Conservation (phyloP, 2,888 invertebrate genomes). For the Zhuqinia jingwanae region DNA sequence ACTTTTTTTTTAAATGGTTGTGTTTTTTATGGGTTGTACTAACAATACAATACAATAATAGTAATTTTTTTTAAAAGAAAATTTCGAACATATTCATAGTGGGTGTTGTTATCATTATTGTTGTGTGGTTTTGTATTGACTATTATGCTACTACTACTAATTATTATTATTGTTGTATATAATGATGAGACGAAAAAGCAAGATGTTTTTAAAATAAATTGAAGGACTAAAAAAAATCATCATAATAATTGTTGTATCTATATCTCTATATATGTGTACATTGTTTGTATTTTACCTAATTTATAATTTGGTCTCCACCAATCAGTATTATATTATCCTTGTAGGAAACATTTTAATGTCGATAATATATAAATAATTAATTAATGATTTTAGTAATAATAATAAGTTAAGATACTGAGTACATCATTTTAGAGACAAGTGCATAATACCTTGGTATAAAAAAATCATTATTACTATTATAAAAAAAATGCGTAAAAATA, state of each 20-base stretch:
- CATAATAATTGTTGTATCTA: conserved; percentile 7
- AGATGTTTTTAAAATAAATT: background rate
- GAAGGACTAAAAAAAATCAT: background rate
- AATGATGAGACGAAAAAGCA: background rate
- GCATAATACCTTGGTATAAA: conserved; percentile 26
- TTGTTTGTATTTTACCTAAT: conserved; percentile 62
- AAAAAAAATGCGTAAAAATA: conserved; percentile 47
- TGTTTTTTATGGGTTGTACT: no score
- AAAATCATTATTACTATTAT: no score
- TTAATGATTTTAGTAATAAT: background rate
- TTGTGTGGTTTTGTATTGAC: no score
- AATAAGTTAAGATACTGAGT: background rate
- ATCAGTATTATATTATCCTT: conserved; percentile 77
- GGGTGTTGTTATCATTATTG: no score
- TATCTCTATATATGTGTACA: conserved; percentile 1
- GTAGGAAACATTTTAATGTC: conserved; percentile 68
- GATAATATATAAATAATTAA: conserved; percentile 40
- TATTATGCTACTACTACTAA: no score
- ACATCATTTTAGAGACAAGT: background rate
- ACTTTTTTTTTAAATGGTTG: no score
- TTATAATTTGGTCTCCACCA: conserved; percentile 77
- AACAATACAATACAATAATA: no score
- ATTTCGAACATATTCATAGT: no score
- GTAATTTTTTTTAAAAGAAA: no score
- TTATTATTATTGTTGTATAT: no score